Percentiles rank a stretch among this genome's conserved stretches.
These are phyloP conservation scores for Siniperca chuatsi DNA, from an alignment of 2,113 vertebrate genomes.

Conservation along the genomic window DNA sequence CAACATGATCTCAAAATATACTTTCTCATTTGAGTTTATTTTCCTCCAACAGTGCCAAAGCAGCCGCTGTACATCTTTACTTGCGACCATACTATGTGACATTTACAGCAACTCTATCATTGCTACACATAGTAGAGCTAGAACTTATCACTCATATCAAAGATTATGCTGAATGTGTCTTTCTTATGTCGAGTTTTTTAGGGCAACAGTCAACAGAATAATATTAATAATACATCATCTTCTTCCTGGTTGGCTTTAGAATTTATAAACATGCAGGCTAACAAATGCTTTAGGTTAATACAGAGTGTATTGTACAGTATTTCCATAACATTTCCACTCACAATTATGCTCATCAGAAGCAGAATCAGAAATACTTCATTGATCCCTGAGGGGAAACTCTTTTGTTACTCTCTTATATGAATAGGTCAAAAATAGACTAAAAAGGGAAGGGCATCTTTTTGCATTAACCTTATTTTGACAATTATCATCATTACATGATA, in stretches of 20 bases:
- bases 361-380: no score
- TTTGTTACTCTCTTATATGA: neutral
- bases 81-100: neutral
- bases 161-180: conserved; percentile 2
- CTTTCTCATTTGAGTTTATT: conserved; percentile 8
- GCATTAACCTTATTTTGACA: conserved; percentile 12
- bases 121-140: neutral
- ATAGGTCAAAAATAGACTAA: neutral
- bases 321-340: conserved; percentile 11
- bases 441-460: conserved; percentile 14
- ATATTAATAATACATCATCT: conserved; percentile 18
- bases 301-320: neutral
- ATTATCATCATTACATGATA: neutral
- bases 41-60: neutral
- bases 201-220: neutral
- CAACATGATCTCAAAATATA: neutral
- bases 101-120: conserved; percentile 23
- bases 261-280: conserved; percentile 7
- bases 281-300: neutral
- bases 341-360: neutral
- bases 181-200: conserved; percentile 3
- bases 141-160: conserved; percentile 11
- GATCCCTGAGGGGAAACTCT: no score
- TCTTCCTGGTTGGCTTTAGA: conserved; percentile 5
- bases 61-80: neutral